These are phyloP conservation scores for Sepiola atlantica DNA, from an alignment of 2,888 invertebrate genomes.

Conservation along the genomic window DNA sequence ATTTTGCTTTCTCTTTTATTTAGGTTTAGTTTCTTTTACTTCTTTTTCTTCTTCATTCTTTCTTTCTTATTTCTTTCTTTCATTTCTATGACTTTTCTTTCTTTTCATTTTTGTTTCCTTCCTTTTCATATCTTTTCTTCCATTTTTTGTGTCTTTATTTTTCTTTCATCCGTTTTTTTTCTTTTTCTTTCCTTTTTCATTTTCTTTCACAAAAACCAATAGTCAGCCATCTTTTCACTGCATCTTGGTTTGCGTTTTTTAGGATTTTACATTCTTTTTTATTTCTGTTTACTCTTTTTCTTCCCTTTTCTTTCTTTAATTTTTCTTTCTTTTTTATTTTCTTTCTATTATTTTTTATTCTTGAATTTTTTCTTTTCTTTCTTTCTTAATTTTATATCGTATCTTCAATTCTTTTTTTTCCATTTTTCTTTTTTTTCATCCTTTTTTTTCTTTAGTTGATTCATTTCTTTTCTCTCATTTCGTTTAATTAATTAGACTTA, in stretches of 20 bases:
- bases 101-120: neutral
- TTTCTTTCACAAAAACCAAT: too few relatives aligned
- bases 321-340: neutral
- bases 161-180: neutral
- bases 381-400: too few relatives aligned
- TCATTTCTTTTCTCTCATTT: too few relatives aligned
- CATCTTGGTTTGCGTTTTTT: neutral
- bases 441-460: too few relatives aligned
- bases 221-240: neutral
- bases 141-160: accelerated
- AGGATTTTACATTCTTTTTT: neutral
- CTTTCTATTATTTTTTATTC: neutral
- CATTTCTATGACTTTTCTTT: neutral
- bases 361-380: neutral
- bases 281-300: neutral
- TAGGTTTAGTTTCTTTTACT: neutral
- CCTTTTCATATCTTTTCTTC: neutral
- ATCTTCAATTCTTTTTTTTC: too few relatives aligned
- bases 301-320: neutral
- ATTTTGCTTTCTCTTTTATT: neutral
- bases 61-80: neutral
- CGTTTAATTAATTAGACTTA: too few relatives aligned
- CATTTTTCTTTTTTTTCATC: too few relatives aligned
- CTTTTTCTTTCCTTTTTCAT: neutral
- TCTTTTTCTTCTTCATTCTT: neutral